Conservation (phyloP, 2,797 vertebrate species). For the Crypturellus tataupa region DNA sequence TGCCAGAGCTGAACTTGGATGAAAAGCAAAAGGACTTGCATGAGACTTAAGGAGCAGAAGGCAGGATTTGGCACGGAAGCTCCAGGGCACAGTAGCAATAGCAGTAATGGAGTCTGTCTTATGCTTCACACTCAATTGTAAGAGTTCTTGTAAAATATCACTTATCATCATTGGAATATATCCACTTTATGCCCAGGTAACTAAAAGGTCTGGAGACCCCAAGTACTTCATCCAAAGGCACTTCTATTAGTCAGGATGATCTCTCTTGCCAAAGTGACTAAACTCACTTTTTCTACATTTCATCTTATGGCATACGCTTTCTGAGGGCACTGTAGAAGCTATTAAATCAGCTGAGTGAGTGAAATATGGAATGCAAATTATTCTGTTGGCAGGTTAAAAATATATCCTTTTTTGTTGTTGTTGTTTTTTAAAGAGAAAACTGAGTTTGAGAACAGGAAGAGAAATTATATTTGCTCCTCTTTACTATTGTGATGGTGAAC, state of each 20-base stretch:
- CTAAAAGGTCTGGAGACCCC: neutral
- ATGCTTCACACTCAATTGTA: neutral
- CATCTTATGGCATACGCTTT: accelerated
- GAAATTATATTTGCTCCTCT: neutral
- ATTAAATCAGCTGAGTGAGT: neutral
- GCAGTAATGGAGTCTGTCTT: neutral
- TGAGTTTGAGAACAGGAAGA: neutral
- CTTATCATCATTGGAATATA: neutral
- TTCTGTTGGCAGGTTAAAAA: neutral
- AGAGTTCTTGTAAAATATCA: neutral
- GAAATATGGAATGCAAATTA: neutral
- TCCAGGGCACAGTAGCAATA: neutral
- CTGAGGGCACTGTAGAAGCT: neutral
- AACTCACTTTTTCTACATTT: neutral
- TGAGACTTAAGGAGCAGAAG: neutral
- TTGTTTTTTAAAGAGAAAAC: neutral
- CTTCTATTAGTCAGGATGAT: neutral
- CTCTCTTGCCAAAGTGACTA: neutral
- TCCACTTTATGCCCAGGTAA: neutral
- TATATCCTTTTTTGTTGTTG: neutral
- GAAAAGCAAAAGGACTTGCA: neutral
- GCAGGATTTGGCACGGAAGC: accelerated
- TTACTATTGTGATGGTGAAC: neutral
- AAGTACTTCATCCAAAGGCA: neutral
- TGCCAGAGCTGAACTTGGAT: neutral